A percentile compares a stretch with the other conserved stretches of the same genome.
These are phyloP conservation scores for Patiria pectinifera DNA, from an alignment of 53 echinoderm and acorn worm genomes.

Conservation along the genomic window DNA sequence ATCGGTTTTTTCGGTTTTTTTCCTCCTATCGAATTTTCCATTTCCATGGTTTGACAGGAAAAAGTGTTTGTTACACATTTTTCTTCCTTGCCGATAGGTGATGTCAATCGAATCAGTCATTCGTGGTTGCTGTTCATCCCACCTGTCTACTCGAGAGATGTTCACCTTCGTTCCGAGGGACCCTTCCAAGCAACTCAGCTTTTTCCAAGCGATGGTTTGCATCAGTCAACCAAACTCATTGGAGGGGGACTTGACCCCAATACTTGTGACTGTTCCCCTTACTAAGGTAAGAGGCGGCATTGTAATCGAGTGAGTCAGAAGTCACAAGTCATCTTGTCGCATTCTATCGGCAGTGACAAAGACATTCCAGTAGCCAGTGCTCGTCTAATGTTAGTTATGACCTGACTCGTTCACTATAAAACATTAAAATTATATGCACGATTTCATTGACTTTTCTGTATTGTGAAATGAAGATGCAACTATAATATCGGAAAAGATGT, in stretches of 20 bases:
- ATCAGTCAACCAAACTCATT: neutral
- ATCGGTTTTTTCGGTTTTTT: neutral
- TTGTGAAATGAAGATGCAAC: no score
- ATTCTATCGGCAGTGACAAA: no score
- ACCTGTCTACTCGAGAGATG: neutral
- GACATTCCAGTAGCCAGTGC: no score
- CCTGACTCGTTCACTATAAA: no score
- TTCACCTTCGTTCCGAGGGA: neutral
- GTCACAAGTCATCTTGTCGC: no score
- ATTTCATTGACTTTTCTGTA: no score
- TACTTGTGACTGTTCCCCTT: neutral
- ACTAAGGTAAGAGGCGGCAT: neutral
- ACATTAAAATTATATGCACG: no score
- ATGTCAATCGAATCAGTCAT: neutral
- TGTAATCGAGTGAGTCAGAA: neutral
- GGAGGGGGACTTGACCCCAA: neutral
- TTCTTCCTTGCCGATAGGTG: neutral
- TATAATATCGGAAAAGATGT: no score
- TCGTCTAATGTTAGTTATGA: no score
- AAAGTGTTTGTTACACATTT: neutral
- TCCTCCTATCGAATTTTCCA: no score
- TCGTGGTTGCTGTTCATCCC: constrained; percentile 29
- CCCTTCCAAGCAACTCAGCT: neutral
- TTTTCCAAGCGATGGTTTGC: constrained; percentile 20
- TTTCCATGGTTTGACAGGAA: no score